Conservation (phyloP, 2,888 invertebrate species). For the Prosapia bicincta region DNA sequence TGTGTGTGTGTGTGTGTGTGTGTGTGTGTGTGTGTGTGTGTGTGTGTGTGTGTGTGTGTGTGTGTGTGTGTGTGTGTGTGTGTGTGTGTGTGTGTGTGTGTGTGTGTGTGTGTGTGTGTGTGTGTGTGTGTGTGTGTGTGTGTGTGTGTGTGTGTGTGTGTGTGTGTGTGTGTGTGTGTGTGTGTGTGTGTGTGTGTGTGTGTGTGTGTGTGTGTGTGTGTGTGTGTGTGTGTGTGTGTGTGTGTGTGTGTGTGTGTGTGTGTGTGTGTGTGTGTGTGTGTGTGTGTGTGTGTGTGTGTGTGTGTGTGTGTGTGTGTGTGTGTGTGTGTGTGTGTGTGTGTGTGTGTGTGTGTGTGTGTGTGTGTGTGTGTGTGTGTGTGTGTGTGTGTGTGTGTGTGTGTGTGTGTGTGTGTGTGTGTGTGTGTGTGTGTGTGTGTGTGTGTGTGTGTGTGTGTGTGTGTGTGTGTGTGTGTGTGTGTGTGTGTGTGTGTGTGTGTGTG, state of each 20-base stretch:
- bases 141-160: background rate
- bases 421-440: no score
- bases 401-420: no score
- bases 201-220: background rate
- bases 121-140: background rate
- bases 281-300: background rate
- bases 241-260: background rate
- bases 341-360: no score
- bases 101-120: background rate
- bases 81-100: background rate
- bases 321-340: no score
- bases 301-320: no score
- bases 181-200: background rate
- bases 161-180: background rate
- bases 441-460: no score
- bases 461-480: no score
- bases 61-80: no score
- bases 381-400: no score
- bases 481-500: no score
- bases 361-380: no score
- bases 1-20: background rate
- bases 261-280: background rate
- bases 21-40: background rate
- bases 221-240: background rate
- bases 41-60: background rate